Evolutionary conservation across 2,797 vertebrate genomes (phyloP).

Genomic region (Salarias fasciatus): DNA sequence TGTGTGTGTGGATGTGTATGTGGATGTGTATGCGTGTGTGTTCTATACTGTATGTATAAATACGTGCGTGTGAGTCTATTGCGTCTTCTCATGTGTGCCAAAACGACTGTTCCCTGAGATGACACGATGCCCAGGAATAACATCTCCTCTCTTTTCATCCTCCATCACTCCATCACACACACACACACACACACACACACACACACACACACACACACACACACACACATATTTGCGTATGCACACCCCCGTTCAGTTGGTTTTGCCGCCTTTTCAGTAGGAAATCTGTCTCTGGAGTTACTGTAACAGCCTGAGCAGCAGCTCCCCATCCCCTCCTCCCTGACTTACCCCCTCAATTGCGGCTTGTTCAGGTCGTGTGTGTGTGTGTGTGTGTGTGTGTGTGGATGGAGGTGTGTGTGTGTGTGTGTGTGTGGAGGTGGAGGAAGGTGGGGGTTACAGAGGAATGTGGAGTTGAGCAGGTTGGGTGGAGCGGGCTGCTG

Average conservation of each 20-base stretch:
- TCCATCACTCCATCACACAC: conserved; percentile 29
- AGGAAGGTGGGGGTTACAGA: conserved; percentile 33
- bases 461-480: conserved; percentile 69
- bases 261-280: conserved; percentile 55
- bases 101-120: conserved; percentile 44
- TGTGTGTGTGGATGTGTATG: conserved; percentile 1
- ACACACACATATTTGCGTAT: conserved; percentile 25
- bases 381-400: conserved; percentile 28
- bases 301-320: conserved; percentile 58
- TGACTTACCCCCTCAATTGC: conserved; percentile 69
- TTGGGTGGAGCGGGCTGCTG: conserved; percentile 57
- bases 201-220: conserved; percentile 26
- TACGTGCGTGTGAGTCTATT: conserved; percentile 19
- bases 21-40: conserved; percentile 3
- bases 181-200: conserved; percentile 26
- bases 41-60: no score
- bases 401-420: conserved; percentile 40
- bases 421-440: conserved; percentile 26
- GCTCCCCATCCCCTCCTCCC: conserved; percentile 33
- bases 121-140: conserved; percentile 65
- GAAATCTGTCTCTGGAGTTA: conserved; percentile 64
- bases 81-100: conserved; percentile 38
- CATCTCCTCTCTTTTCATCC: conserved; percentile 62
- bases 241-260: conserved; percentile 41
- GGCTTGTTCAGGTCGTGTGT: conserved; percentile 67